Base-by-base conservation (phyloP, 35 echinoderm and acorn worm genomes). In the Apostichopus californicus region DNA sequence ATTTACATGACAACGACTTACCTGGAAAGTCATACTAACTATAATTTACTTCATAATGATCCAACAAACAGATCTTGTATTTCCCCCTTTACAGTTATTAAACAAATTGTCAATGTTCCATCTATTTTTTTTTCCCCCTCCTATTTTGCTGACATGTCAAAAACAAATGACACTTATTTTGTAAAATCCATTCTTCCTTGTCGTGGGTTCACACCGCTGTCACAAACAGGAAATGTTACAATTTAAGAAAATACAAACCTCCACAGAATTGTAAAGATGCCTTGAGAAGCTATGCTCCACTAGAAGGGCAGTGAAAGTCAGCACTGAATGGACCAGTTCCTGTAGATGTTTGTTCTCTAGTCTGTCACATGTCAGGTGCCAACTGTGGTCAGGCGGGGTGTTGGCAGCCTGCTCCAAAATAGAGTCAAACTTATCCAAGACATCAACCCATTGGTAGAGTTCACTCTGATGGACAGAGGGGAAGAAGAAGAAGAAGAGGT, bases 271-370 rank as follows among this genome's bases (percentile, higher is more conserved):
- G 95, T 98, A 98, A 9, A 98, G 97, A 86, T 98, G 97, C 57
- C 97, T 93, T 28, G 97, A 98, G 84, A 98, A 98, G 80, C 97
- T 98, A 72, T 98, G 97, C 53, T 98, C 97, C 22, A 98, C 95
- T 87, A 98, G 93, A 56, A 98, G 88, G 9, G 97, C 93, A 20
- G 97, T 98, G 89, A 98, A 98, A 34, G 91, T 96, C 0, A 98
- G 95, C 25, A 98, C 88, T 61, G 93, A 92, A 80, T 96, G 97
- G n/a, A 98, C 90, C 8, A 96, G 91, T 66, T 96, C 82, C 78
- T 93, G 81, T 14, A 94, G 91, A 25, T 73, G 90, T 18, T 53
- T 68, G 58, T 98, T 96, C 54, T 94, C 86, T 55, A 95, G 81
- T 1, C 72, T 79, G 78, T 98, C 97, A 81, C 95, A 96, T 13